A percentile compares a stretch with the other conserved stretches of the same genome.
Evolutionary conservation across 2,888 invertebrate species (phyloP).

Genomic region (Argynnis bischoffii): DNA sequence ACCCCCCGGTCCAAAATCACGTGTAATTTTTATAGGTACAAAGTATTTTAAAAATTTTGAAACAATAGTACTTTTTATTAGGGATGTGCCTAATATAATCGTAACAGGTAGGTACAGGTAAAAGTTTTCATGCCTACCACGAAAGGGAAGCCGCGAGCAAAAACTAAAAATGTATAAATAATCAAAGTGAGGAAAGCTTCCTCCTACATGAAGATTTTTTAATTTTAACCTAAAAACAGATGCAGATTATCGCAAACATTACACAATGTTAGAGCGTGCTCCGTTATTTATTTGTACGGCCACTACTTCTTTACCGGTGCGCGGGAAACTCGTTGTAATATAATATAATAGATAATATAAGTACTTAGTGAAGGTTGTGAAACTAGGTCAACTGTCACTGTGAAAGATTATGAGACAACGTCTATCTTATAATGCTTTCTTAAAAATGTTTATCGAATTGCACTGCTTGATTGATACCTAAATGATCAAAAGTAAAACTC

Average conservation of each 20-base stretch:
- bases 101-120: too few species aligned
- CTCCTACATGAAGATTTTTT: neutral
- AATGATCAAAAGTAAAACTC: neutral
- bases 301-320: constrained; percentile 51
- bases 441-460: constrained; percentile 6
- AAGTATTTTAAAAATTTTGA: too few species aligned
- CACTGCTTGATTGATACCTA: neutral
- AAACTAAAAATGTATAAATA: neutral
- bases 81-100: too few species aligned
- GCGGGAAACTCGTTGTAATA: constrained; percentile 64
- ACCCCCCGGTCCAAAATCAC: too few species aligned
- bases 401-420: constrained; percentile 52
- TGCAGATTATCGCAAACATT: constrained; percentile 28
- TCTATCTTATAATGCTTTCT: constrained; percentile 29
- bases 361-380: constrained; percentile 71
- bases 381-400: constrained; percentile 74
- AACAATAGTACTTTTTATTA: too few species aligned
- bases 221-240: constrained; percentile 14
- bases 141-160: too few species aligned
- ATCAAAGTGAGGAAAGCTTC: neutral
- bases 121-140: too few species aligned
- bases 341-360: constrained; percentile 65
- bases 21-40: too few species aligned
- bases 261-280: constrained; percentile 27
- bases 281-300: constrained; percentile 36